Percentiles rank a stretch among this genome's conserved stretches.
These are phyloP conservation scores for Peromyscus eremicus DNA, from an alignment of 2,797 vertebrate genomes.

Conservation along the genomic window DNA sequence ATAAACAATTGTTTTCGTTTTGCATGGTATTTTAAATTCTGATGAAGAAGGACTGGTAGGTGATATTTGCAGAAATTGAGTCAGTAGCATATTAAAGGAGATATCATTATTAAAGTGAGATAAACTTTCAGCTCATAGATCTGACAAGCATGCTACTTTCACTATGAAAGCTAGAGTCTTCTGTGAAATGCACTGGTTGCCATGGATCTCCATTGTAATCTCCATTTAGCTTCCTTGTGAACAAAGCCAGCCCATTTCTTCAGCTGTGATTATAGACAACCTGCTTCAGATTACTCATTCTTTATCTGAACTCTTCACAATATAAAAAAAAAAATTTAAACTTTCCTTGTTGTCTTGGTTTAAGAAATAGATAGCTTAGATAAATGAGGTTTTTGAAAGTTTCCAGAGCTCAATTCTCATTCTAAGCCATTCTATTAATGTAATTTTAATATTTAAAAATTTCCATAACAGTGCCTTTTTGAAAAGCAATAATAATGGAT, in stretches of 20 bases:
- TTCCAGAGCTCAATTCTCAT: conserved; percentile 6
- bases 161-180: conserved; percentile 14
- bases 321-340: conserved; percentile 25
- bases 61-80: background rate
- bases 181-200: conserved; percentile 29
- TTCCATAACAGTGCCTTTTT: background rate
- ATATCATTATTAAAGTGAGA: background rate
- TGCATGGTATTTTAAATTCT: background rate
- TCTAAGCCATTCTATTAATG: background rate
- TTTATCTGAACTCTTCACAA: conserved; percentile 52
- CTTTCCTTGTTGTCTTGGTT: background rate
- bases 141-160: background rate
- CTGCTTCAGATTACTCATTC: conserved; percentile 33
- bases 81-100: background rate
- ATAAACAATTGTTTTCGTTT: background rate
- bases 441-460: background rate
- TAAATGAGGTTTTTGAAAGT: background rate
- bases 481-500: conserved; percentile 20
- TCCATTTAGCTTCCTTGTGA: conserved; percentile 64
- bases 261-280: conserved; percentile 47
- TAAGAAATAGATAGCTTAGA: background rate
- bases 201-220: background rate
- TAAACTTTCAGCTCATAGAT: background rate
- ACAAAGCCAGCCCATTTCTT: conserved; percentile 54
- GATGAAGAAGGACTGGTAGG: background rate